A percentile compares a stretch with the other conserved stretches of the same genome.
Conservation (phyloP, 2,888 invertebrate species). For the Pachymerium ferrugineum region DNA sequence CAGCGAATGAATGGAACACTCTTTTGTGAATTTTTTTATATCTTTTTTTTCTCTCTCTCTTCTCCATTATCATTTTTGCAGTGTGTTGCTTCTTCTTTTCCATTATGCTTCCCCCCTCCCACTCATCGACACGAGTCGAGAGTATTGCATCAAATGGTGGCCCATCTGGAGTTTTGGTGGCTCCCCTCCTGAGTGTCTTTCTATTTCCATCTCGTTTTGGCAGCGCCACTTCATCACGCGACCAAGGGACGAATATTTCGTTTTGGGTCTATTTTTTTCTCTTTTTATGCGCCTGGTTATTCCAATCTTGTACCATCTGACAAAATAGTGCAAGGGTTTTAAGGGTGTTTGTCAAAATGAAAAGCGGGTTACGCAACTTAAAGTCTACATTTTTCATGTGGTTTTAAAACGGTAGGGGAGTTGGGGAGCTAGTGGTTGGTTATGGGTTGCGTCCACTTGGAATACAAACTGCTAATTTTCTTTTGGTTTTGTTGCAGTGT, state of each 20-base stretch:
- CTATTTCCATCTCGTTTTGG: constrained; percentile 14
- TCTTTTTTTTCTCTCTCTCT: too few species aligned
- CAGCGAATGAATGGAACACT: background rate
- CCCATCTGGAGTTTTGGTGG: constrained; percentile 1
- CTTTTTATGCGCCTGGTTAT: background rate
- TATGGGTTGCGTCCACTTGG: background rate
- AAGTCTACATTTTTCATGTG: constrained; percentile 1
- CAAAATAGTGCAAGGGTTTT: background rate
- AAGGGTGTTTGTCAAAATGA: background rate
- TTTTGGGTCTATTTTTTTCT: too few species aligned
- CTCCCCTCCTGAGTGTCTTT: constrained; percentile 9
- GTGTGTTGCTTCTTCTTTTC: background rate
- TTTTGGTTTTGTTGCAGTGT: too few species aligned
- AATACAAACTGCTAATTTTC: background rate
- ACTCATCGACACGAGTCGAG: background rate
- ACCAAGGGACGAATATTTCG: constrained; percentile 7
- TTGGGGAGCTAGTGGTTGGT: background rate
- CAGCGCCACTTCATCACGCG: constrained; percentile 2
- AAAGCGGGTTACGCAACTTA: constrained; percentile 12
- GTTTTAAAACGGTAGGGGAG: too few species aligned
- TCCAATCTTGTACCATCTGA: constrained; percentile 1
- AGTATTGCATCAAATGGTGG: constrained; percentile 18
- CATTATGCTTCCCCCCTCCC: background rate
- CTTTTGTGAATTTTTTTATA: background rate
- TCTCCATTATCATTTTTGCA: background rate